phyloP scores from a whole-genome alignment of 2,888 invertebrate genomes.

The Agelastica alni region DNA sequence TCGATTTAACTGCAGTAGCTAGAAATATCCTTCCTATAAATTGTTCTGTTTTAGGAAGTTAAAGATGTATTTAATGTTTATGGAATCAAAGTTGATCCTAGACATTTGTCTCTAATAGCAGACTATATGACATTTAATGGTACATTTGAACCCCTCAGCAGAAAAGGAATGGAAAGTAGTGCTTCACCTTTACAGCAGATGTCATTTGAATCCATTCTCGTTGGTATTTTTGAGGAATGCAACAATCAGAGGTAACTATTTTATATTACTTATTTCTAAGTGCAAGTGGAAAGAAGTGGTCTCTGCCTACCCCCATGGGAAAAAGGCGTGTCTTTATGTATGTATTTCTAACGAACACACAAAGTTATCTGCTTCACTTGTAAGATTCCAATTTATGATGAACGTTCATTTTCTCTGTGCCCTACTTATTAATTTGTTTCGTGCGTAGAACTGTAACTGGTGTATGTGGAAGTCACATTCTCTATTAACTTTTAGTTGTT shows the following conservation, averaged over 20 bases:
- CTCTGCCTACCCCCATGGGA: too few species aligned
- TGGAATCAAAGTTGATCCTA: conserved; percentile 91
- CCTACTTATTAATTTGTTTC: too few species aligned
- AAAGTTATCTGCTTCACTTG: neutral
- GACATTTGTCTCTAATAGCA: conserved; percentile 90
- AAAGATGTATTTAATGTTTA: conserved; percentile 96
- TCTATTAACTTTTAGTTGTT: too few species aligned
- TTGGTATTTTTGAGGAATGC: conserved; percentile 82
- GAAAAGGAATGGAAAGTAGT: conserved; percentile 88
- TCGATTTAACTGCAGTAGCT: too few species aligned
- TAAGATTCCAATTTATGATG: too few species aligned
- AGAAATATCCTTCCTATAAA: too few species aligned
- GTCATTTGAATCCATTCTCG: conserved; percentile 90
- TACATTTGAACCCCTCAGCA: conserved; percentile 83
- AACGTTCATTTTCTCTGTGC: too few species aligned
- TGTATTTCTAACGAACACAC: neutral
- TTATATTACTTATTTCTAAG: neutral
- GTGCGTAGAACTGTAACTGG: too few species aligned
- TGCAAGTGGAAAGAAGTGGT: too few species aligned
- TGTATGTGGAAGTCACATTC: too few species aligned
- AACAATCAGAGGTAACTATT: conserved; percentile 62
- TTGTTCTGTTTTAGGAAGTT: conserved; percentile 76
- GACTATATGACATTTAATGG: conserved; percentile 99
- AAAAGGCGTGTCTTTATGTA: too few species aligned
- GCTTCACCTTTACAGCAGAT: conserved; percentile 96